Conservation (phyloP, 2,888 invertebrate genomes). For the Agriotes lineatus region DNA sequence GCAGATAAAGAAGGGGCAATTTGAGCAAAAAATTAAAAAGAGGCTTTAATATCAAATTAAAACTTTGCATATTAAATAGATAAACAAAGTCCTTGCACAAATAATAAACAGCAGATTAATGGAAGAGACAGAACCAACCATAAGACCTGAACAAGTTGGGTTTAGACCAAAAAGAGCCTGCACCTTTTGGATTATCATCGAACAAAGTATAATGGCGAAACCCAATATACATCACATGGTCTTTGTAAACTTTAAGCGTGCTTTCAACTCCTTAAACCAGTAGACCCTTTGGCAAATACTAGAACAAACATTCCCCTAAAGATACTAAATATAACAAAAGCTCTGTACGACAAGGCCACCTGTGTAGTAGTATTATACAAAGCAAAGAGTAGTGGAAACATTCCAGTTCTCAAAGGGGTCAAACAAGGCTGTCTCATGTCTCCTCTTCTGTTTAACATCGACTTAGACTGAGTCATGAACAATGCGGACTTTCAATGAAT, state of each 20-base stretch:
- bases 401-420: not conserved
- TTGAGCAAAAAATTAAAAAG: too few species aligned
- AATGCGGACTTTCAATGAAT: not conserved
- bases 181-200: not conserved
- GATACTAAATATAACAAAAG: not conserved
- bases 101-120: not conserved
- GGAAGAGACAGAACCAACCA: not conserved
- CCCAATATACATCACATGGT: not conserved
- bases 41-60: too few species aligned
- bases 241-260: not conserved
- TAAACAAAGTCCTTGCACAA: too few species aligned
- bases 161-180: not conserved
- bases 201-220: not conserved
- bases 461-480: not conserved
- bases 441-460: not conserved
- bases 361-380: not conserved
- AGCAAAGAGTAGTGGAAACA: not conserved
- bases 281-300: not conserved
- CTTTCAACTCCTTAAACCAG: not conserved
- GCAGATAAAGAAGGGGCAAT: too few species aligned
- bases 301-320: not conserved
- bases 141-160: not conserved
- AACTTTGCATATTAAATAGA: too few species aligned
- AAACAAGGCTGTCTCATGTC: not conserved
- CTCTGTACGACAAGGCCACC: not conserved